A percentile compares a stretch with the other conserved stretches of the same genome.
Conservation (phyloP, 2,113 vertebrate species). For the Carassius auratus region DNA sequence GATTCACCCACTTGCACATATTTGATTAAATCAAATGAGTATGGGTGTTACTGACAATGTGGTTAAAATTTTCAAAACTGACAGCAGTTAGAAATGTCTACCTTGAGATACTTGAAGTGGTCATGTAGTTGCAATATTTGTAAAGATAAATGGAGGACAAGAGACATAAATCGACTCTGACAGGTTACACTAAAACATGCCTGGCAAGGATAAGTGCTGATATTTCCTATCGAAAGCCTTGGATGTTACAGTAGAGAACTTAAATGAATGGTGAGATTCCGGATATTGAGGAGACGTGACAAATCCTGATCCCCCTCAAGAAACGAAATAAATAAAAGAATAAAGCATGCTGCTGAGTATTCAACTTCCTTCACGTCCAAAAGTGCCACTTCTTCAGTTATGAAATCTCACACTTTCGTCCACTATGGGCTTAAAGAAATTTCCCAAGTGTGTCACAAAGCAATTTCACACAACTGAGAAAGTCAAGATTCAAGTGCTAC, state of each 20-base stretch:
- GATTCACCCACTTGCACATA: neutral
- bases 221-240: neutral
- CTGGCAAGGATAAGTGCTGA: constrained; percentile 12
- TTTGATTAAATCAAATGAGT: neutral
- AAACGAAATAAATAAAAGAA: constrained; percentile 20
- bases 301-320: neutral
- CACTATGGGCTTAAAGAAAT: constrained; percentile 68
- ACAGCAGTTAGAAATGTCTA: neutral
- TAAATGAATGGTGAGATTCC: neutral
- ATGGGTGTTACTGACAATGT: neutral
- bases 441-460: constrained; percentile 76
- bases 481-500: constrained; percentile 31
- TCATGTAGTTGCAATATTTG: neutral
- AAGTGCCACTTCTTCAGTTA: constrained; percentile 39
- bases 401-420: constrained; percentile 59
- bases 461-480: constrained; percentile 65
- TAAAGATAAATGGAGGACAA: constrained; percentile 7
- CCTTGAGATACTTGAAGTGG: neutral
- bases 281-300: neutral
- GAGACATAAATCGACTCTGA: neutral
- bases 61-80: neutral
- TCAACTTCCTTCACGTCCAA: constrained; percentile 11
- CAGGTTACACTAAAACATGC: neutral
- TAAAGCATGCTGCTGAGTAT: constrained; percentile 8
- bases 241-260: neutral